phyloP scores from a whole-genome alignment of 2,888 invertebrate species.

The Acrocyrtus sp. region DNA sequence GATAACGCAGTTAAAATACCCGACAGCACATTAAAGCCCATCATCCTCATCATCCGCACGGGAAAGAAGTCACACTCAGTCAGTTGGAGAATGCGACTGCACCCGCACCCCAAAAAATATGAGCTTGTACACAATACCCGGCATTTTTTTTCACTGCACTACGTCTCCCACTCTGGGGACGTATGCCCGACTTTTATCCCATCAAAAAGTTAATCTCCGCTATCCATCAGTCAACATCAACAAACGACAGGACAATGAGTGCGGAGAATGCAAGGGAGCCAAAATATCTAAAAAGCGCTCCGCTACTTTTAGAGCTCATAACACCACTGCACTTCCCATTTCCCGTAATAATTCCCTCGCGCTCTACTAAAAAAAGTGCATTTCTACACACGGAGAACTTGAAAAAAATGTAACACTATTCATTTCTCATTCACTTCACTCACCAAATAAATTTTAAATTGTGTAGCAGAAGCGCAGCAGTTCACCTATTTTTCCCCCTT shows the following conservation, averaged over 20 bases:
- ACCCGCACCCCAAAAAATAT: constrained; percentile 15
- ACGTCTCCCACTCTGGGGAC: constrained; percentile 14
- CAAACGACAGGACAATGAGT: constrained; percentile 26
- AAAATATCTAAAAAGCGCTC: no score
- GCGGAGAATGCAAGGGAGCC: neutral
- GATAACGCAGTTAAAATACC: constrained; percentile 22
- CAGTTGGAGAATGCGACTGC: neutral
- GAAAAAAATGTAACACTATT: no score
- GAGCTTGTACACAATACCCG: constrained; percentile 13
- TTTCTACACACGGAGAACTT: no score
- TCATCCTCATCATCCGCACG: neutral
- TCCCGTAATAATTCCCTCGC: neutral
- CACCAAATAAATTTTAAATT: no score
- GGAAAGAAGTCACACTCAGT: no score
- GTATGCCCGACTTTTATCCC: constrained; percentile 48
- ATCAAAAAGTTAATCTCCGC: constrained; percentile 53
- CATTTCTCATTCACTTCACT: no score
- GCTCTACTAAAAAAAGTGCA: no score
- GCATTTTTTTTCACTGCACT: constrained; percentile 15
- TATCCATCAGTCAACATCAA: constrained; percentile 52
- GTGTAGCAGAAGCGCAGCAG: no score
- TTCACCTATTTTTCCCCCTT: neutral
- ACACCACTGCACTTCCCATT: neutral
- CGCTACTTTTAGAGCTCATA: neutral
- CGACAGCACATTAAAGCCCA: constrained; percentile 24